Evolutionary conservation across 2,888 invertebrate species (phyloP), one percentile per base, ranked within the genome.

Genomic region (Hemicrepidius hirtus): DNA sequence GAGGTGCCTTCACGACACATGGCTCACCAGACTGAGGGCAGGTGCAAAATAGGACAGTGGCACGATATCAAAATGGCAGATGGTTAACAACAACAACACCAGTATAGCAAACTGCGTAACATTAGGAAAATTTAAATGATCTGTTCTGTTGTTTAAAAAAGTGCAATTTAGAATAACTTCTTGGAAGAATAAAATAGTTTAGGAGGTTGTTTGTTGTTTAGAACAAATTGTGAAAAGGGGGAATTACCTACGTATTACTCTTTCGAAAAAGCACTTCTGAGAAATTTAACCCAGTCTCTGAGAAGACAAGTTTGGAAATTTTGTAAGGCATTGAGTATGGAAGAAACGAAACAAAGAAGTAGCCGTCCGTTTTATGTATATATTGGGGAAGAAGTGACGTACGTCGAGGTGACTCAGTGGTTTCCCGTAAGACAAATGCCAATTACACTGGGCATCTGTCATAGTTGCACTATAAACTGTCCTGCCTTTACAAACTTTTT

Each of bases 1-100:
- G 84, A 84, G 86, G 86, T 86, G 86, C 86, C 86, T 86, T 86
- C 84, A 83, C 75, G 72, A 76, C 72, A 82, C 79, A 81, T 81
- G 83, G 84, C 83, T 82, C 79, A 82, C 81, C 83, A 82, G 84
- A 84, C 84, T 84, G 84, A 84, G 84, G 84, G 84, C 84, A 84
- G 84, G 84, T 85, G 85, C 84, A 84, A 84, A 74, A 65, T 70
- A 68, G 71, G 63, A 74, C 71, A 62, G 71, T 66, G 66, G 74
- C 68, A 71, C 50, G 55, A 71, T 65, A 71, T 68, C 59, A 74
- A 62, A 71, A 71, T 62, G 71, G 59, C 65, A 68, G 62, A 53
- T 60, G 59, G 57, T 57, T 37, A 57, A 57, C 57, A 57, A 37
- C 57, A 57, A 57, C 57, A 57, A 37, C 57, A 57, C 63, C 68